Conservation (phyloP, 2,113 vertebrate genomes). For the Bos javanicus region DNA sequence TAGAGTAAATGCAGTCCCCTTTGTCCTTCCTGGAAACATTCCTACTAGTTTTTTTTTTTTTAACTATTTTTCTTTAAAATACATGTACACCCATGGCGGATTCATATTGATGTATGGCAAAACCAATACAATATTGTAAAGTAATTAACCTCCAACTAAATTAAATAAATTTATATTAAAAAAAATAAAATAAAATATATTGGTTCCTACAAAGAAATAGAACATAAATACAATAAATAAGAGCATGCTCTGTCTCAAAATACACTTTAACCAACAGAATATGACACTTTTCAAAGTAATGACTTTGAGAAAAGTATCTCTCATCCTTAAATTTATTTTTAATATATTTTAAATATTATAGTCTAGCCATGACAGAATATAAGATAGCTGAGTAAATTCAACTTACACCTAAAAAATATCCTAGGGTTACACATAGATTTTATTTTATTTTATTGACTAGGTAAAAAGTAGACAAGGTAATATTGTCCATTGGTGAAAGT, state of each 20-base stretch:
- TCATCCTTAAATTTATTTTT: neutral
- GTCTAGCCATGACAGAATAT: neutral
- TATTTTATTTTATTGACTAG: neutral
- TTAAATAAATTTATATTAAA: too few species aligned
- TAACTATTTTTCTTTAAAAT: neutral
- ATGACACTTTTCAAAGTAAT: neutral
- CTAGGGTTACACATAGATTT: conserved; percentile 23
- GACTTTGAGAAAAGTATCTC: neutral
- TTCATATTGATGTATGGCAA: too few species aligned
- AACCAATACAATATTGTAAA: too few species aligned
- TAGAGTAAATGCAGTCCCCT: neutral
- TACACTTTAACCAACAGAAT: neutral
- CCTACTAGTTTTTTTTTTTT: neutral
- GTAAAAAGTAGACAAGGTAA: conserved; percentile 20
- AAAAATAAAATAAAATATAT: neutral
- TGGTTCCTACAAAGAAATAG: neutral
- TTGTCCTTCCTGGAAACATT: neutral
- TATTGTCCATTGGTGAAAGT: neutral
- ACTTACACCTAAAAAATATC: conserved; percentile 9
- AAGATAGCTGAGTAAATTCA: conserved; percentile 13
- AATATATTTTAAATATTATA: conserved; percentile 22
- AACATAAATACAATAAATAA: neutral
- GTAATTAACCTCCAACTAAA: too few species aligned
- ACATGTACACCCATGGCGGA: neutral
- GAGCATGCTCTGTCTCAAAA: neutral